These are phyloP conservation scores for Psilopogon haemacephalus DNA, from an alignment of 2,113 vertebrate species.

Conservation along the genomic window DNA sequence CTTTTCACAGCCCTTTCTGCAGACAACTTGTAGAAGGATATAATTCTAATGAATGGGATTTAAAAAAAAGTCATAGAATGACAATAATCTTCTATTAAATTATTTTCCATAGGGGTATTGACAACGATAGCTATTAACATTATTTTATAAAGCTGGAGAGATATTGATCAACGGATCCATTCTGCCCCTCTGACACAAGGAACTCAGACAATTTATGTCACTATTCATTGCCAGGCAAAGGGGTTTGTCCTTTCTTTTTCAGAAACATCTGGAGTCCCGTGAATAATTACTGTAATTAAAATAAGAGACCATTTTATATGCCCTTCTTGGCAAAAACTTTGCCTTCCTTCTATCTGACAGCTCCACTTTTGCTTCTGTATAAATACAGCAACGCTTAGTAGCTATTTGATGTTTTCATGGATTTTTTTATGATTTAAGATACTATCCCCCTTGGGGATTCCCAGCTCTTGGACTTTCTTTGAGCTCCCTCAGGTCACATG, in stretches of 20 bases:
- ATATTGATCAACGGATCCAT: slow-evolving; percentile 11
- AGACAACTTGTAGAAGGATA: slow-evolving; percentile 11
- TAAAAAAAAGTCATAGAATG: background rate
- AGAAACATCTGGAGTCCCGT: background rate
- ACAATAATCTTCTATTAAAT: slow-evolving; percentile 39
- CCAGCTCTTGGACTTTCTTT: background rate
- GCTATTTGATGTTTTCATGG: background rate
- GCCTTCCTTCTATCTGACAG: background rate
- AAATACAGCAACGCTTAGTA: background rate
- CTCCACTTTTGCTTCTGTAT: background rate
- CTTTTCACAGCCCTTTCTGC: background rate
- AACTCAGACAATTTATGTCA: background rate
- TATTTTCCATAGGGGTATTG: slow-evolving; percentile 35
- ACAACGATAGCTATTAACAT: background rate
- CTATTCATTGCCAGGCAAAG: background rate
- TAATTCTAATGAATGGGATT: slow-evolving; percentile 13
- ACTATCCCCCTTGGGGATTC: background rate
- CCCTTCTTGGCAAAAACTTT: background rate
- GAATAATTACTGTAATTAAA: slow-evolving; percentile 48
- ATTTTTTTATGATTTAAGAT: background rate
- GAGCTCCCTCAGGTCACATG: background rate
- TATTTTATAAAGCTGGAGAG: slow-evolving; percentile 11
- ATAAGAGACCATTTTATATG: slow-evolving; percentile 1
- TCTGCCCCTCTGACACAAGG: background rate
- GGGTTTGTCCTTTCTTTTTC: background rate